Conservation (phyloP, 2,797 vertebrate species). For the Amniataba percoides region DNA sequence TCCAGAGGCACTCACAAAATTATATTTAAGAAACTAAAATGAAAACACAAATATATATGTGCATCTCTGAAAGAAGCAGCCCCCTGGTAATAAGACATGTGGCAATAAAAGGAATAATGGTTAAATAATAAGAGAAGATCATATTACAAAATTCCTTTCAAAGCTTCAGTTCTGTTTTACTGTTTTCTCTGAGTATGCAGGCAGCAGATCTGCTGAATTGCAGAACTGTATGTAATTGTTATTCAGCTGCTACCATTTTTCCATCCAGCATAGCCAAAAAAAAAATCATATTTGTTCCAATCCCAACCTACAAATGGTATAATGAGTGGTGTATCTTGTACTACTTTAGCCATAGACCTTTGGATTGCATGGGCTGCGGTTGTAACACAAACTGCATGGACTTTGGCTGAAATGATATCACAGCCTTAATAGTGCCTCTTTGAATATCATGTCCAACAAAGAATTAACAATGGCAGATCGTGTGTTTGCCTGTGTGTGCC, state of each 20-base stretch:
- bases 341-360: background rate
- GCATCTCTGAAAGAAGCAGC: background rate
- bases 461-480: constrained; percentile 30
- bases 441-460: constrained; percentile 30
- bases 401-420: background rate
- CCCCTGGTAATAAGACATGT: background rate
- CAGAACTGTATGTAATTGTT: background rate
- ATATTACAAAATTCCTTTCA: background rate
- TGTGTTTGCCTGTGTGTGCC: constrained; percentile 1
- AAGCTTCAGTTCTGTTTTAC: background rate
- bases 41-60: background rate
- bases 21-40: background rate
- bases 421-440: constrained; percentile 12
- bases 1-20: background rate
- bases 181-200: background rate
- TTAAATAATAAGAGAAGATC: too few relatives aligned
- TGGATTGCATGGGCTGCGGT: background rate
- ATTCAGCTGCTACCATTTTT: background rate
- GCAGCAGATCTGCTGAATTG: background rate
- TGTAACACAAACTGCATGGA: background rate
- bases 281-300: background rate
- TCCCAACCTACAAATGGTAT: background rate
- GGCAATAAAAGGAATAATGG: constrained; percentile 10
- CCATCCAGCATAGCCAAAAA: background rate
- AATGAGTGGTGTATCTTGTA: constrained; percentile 3